Base-by-base conservation (phyloP, 2,797 vertebrate genomes). In the Mycteria americana region DNA sequence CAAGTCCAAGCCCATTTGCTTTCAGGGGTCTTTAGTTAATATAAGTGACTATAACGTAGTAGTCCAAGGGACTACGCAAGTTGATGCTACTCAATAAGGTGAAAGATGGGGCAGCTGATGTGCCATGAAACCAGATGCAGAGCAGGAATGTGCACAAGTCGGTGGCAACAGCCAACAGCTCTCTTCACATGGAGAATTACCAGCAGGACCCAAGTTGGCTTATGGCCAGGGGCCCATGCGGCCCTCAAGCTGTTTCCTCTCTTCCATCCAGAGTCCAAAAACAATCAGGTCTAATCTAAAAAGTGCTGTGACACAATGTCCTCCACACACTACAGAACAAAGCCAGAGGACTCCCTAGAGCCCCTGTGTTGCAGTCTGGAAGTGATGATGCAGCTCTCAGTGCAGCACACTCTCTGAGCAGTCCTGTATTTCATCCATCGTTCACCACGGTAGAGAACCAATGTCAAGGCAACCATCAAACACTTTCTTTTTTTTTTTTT, bases 171-270 rank as follows among this genome's bases (percentile, higher is more conserved):
- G 37, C 45, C 37, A 88, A 28, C 12, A 84, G 8, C 2, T 62
- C 17, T 37, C 57, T 53, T 74, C 45, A 43, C 6, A 4, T 3
- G 11, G 12, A 64, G n/a, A 79, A 62, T 4, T 35, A 62, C 10
- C 54, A 79, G 46, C 39, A 75, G 18, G 24, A 77, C 11, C 5
- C 13, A 37, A n/a, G 17, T 0, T 41, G 41, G 7, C 10, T 68
- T 53, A 51, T 10, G 16, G 41, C 7, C 2, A 0, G 18, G 14
- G 28, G 4, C 22, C 48, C 13, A 24, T 10, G 6, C 3, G 17
- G 4, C 30, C 27, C 45, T 85, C 43, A 46, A 65, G 19, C 10
- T 76, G 9, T 39, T 84, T 39, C 15, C 10, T 35, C 5, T 83
- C 45, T 70, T 73, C 30, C 7, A 7, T 43, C 5, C 65, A 84